A percentile compares a stretch with the other conserved stretches of the same genome.
Conservation (phyloP, 2,888 invertebrate genomes). For the Plusia festucae region DNA sequence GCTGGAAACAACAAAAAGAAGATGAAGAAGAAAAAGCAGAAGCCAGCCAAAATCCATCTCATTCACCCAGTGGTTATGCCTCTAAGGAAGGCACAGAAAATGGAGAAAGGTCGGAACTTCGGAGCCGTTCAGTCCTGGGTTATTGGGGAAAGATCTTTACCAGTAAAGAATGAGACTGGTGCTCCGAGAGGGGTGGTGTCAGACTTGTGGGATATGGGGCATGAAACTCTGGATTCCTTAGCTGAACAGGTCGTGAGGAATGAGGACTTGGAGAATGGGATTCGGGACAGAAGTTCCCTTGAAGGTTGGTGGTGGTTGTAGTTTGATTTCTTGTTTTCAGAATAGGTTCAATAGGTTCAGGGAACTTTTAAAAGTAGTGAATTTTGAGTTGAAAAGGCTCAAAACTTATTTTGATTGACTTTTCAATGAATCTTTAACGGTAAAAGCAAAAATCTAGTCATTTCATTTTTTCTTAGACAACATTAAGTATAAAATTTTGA, state of each 20-base stretch:
- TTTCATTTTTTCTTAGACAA: too few relatives aligned
- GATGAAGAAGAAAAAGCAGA: conserved; percentile 82
- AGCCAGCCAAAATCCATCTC: conserved; percentile 82
- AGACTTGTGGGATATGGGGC: conserved; percentile 76
- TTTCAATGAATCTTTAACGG: too few relatives aligned
- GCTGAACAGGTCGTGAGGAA: conserved; percentile 79
- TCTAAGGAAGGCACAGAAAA: conserved; percentile 64
- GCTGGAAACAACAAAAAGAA: conserved; percentile 75
- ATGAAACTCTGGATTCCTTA: conserved; percentile 75
- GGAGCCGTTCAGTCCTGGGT: conserved; percentile 78
- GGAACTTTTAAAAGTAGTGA: too few relatives aligned
- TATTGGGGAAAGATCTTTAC: conserved; percentile 66
- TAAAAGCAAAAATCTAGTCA: too few relatives aligned
- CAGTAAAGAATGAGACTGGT: conserved; percentile 34
- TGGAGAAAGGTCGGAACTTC: conserved; percentile 81
- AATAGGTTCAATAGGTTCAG: too few relatives aligned
- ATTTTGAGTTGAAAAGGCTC: too few relatives aligned
- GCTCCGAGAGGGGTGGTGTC: conserved; percentile 66
- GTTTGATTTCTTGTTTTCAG: conserved; percentile 29
- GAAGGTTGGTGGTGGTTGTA: conserved; percentile 79
- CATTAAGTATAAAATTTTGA: too few relatives aligned
- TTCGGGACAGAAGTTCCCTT: conserved; percentile 77
- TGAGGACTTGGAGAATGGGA: conserved; percentile 77
- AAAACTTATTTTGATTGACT: too few relatives aligned
- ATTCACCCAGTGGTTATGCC: conserved; percentile 76